phyloP scores from a whole-genome alignment of 1,140 invertebrate genomes.

The Magallana ariakensis region DNA sequence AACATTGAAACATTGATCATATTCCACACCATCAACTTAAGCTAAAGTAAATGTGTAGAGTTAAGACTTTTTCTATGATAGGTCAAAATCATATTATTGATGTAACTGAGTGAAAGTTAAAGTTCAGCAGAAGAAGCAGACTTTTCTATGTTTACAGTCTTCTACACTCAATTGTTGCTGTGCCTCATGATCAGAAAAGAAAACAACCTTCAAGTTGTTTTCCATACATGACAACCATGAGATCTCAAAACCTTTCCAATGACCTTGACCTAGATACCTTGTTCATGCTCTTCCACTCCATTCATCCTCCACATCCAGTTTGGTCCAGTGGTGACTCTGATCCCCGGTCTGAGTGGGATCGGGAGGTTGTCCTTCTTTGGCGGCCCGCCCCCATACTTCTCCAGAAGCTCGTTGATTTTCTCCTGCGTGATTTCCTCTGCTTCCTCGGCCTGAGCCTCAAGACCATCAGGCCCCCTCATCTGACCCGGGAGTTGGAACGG shows the following conservation, averaged over 20 bases:
- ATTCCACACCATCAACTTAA: background rate
- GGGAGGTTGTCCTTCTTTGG: conserved; percentile 52
- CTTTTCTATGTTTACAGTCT: too few relatives aligned
- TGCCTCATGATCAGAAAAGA: too few relatives aligned
- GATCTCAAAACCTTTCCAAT: too few relatives aligned
- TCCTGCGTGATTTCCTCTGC: conserved; percentile 52
- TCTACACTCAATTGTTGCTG: too few relatives aligned
- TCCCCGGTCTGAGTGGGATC: conserved; percentile 35
- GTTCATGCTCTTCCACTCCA: conserved; percentile 40
- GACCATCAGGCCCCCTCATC: background rate
- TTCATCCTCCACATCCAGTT: conserved; percentile 60
- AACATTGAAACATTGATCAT: background rate
- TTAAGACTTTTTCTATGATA: too few relatives aligned
- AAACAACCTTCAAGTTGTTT: too few relatives aligned
- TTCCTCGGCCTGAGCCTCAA: conserved; percentile 11
- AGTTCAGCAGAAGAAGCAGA: too few relatives aligned
- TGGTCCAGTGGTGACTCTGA: conserved; percentile 49
- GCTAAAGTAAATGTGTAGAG: too few relatives aligned
- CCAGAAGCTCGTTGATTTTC: conserved; percentile 52
- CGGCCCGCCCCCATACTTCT: conserved; percentile 56
- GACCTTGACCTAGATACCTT: conserved; percentile 35
- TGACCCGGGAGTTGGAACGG: conserved; percentile 39
- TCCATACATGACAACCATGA: too few relatives aligned
- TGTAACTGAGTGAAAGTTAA: too few relatives aligned
- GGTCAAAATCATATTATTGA: too few relatives aligned